Conservation (phyloP, 2,888 invertebrate species). For the Ashinkailepas kermadecensis region DNA sequence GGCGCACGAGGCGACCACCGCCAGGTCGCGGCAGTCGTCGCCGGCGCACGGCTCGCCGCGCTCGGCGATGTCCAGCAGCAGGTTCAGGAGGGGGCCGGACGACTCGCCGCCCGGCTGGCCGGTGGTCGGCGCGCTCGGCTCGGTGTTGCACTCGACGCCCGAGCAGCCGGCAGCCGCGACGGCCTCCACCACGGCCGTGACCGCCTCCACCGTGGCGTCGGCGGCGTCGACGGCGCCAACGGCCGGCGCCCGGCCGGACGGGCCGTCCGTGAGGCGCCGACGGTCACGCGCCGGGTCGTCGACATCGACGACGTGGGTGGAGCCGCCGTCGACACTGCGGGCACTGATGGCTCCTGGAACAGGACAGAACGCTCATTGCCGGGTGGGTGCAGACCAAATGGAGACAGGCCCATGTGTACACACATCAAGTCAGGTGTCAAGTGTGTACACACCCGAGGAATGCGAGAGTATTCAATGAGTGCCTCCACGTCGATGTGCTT, state of each 20-base stretch:
- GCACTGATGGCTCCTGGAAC: not conserved
- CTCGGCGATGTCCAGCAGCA: not conserved
- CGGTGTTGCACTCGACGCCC: not conserved
- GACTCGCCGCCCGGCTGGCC: not conserved
- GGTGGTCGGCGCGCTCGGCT: not conserved
- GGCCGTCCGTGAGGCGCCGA: not conserved
- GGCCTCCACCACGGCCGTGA: too few relatives aligned
- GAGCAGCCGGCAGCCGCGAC: not conserved
- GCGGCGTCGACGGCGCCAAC: not conserved
- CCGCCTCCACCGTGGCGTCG: not conserved
- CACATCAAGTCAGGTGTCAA: too few relatives aligned
- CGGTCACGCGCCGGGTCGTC: not conserved
- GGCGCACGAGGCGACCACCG: not conserved
- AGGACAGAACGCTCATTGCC: too few relatives aligned
- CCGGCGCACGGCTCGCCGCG: constrained; percentile 1
- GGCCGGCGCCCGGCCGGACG: not conserved
- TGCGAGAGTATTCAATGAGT: too few relatives aligned
- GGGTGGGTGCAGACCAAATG: too few relatives aligned
- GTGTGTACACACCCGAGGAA: too few relatives aligned
- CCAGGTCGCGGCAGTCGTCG: not conserved
- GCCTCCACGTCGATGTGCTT: too few relatives aligned
- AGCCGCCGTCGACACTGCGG: not conserved
- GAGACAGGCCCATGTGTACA: too few relatives aligned
- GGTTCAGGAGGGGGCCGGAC: not conserved
- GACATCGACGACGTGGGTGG: not conserved